A percentile compares a stretch with the other conserved stretches of the same genome.
phyloP scores from a whole-genome alignment of 2,113 vertebrate species.

The Anguilla rostrata region DNA sequence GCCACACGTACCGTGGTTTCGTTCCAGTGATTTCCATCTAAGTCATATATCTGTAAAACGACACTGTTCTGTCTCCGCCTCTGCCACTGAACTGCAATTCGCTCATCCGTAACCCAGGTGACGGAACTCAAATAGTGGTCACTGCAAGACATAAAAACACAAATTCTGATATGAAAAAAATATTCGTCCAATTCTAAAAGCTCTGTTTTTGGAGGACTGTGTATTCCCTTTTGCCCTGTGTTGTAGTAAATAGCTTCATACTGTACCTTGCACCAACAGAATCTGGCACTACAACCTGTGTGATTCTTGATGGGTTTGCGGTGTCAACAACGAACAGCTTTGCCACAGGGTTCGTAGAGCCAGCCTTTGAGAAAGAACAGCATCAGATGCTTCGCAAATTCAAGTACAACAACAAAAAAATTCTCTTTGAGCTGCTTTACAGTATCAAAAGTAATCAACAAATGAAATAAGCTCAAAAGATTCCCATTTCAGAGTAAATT shows the following conservation, averaged over 20 bases:
- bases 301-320: conserved; percentile 50
- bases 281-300: conserved; percentile 74
- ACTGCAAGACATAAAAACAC: conserved; percentile 60
- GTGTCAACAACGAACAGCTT: conserved; percentile 82
- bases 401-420: neutral
- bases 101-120: conserved; percentile 83
- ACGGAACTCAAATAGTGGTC: conserved; percentile 89
- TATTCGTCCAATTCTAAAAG: no score
- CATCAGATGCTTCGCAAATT: neutral
- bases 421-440: neutral
- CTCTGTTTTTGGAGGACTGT: no score
- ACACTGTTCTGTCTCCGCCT: conserved; percentile 85
- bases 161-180: neutral
- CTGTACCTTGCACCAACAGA: conserved; percentile 73
- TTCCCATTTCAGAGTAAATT: no score
- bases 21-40: conserved; percentile 44
- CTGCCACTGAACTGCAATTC: conserved; percentile 87
- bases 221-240: neutral
- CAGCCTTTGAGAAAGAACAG: conserved; percentile 74
- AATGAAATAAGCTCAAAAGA: neutral
- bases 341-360: conserved; percentile 83
- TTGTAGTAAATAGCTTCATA: neutral
- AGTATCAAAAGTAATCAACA: neutral
- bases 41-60: conserved; percentile 79
- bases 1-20: conserved; percentile 44